A percentile compares a stretch with the other conserved stretches of the same genome.
These are phyloP conservation scores for Chelon labrosus DNA, from an alignment of 2,797 vertebrate genomes.

Conservation along the genomic window DNA sequence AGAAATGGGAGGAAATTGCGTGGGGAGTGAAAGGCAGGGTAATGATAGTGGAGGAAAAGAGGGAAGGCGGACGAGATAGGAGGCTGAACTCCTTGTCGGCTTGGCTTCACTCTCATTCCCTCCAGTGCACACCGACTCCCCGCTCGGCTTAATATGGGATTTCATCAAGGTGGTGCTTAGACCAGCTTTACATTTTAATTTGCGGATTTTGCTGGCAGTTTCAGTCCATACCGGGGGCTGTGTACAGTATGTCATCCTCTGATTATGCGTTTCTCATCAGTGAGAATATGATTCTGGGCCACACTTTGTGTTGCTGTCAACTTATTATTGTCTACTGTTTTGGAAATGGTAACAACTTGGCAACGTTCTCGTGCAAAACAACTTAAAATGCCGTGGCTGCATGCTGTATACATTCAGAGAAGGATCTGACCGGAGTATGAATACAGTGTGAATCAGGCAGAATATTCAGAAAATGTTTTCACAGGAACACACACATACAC, in stretches of 20 bases:
- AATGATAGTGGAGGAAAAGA: constrained; percentile 66
- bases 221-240: constrained; percentile 38
- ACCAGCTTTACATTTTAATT: constrained; percentile 82
- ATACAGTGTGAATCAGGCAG: not conserved
- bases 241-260: constrained; percentile 40
- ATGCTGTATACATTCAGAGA: constrained; percentile 15
- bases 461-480: constrained; percentile 8
- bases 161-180: constrained; percentile 78
- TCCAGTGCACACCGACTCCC: constrained; percentile 73
- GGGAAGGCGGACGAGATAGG: constrained; percentile 56
- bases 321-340: constrained; percentile 38
- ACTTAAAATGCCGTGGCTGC: constrained; percentile 31
- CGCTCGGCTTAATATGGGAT: constrained; percentile 76
- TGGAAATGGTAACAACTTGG: constrained; percentile 49
- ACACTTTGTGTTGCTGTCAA: constrained; percentile 48
- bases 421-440: not conserved
- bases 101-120: constrained; percentile 73
- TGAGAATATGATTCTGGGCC: constrained; percentile 44
- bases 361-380: constrained; percentile 43
- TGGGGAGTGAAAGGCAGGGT: constrained; percentile 67
- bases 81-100: constrained; percentile 70
- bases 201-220: constrained; percentile 63
- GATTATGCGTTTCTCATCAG: constrained; percentile 57
- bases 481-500: too few species aligned
- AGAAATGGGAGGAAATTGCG: constrained; percentile 61